These are phyloP conservation scores for Ophion costatus DNA, from an alignment of 2,888 invertebrate species.

Conservation along the genomic window DNA sequence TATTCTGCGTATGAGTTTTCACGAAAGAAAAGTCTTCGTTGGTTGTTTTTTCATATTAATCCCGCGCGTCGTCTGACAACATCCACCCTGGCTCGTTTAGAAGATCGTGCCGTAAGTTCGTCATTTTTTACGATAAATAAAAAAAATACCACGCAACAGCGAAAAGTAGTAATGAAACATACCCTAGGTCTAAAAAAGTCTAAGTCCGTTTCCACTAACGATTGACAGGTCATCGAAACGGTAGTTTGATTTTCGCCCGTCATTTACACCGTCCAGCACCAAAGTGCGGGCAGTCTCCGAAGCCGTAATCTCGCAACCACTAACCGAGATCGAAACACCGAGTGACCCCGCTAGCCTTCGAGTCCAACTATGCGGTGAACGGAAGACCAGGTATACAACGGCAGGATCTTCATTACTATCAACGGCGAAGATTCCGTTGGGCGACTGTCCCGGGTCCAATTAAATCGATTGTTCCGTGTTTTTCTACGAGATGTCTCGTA, in stretches of 20 bases:
- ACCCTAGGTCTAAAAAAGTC: no score
- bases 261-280: constrained; percentile 63
- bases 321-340: constrained; percentile 26
- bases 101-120: no score
- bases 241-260: constrained; percentile 68
- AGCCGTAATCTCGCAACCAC: constrained; percentile 35
- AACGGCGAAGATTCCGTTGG: not conserved
- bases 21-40: no score
- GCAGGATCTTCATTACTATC: constrained; percentile 26
- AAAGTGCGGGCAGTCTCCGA: constrained; percentile 37
- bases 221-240: constrained; percentile 71
- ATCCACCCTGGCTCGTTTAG: no score
- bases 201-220: constrained; percentile 51
- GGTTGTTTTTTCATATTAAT: no score
- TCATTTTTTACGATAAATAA: no score
- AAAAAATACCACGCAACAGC: no score
- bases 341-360: constrained; percentile 10
- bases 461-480: not conserved
- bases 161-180: no score
- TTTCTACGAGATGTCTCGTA: not conserved
- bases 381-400: not conserved
- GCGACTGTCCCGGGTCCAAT: constrained; percentile 15
- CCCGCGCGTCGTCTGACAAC: no score
- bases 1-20: no score
- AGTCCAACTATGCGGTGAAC: not conserved